A percentile compares a stretch with the other conserved stretches of the same genome.
Evolutionary conservation across 1,140 invertebrate genomes (phyloP).

Genomic region (Drosophila sechellia): DNA sequence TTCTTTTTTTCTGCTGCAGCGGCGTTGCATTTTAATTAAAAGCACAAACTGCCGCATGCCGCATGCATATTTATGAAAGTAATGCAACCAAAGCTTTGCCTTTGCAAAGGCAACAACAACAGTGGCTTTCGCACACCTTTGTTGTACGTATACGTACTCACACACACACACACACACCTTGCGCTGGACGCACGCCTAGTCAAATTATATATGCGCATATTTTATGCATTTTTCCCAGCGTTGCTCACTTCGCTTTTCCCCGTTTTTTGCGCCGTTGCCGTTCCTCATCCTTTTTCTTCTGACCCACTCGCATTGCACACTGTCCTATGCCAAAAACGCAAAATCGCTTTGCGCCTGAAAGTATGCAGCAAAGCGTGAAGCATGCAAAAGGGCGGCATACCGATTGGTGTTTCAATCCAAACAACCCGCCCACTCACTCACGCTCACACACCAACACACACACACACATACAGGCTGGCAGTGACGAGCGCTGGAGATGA

Average conservation of each 20-base stretch:
- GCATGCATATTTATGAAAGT: conserved; percentile 81
- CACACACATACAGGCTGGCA: not conserved
- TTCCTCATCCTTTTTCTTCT: conserved; percentile 21
- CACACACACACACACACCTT: conserved; percentile 31
- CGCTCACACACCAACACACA: not conserved
- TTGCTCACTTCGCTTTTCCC: conserved; percentile 60
- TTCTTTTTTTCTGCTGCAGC: conserved; percentile 18
- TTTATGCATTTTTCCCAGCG: conserved; percentile 73
- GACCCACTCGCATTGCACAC: conserved; percentile 6
- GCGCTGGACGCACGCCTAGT: conserved; percentile 72
- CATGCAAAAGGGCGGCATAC: conserved; percentile 65
- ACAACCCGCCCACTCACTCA: conserved; percentile 9
- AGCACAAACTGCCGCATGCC: conserved; percentile 71
- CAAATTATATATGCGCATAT: conserved; percentile 80
- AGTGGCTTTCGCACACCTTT: conserved; percentile 36
- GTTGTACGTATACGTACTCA: conserved; percentile 5
- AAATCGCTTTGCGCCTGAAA: conserved; percentile 82
- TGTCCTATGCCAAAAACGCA: conserved; percentile 68
- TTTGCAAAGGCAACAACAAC: conserved; percentile 37
- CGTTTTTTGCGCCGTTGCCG: conserved; percentile 15
- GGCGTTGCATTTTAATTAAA: conserved; percentile 78
- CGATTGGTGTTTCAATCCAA: conserved; percentile 56
- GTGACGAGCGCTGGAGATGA: conserved; percentile 70
- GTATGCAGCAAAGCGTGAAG: conserved; percentile 78
- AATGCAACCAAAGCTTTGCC: conserved; percentile 68